Base-by-base conservation (phyloP, 1,140 invertebrate species). In the Cryptotermes secundus region DNA sequence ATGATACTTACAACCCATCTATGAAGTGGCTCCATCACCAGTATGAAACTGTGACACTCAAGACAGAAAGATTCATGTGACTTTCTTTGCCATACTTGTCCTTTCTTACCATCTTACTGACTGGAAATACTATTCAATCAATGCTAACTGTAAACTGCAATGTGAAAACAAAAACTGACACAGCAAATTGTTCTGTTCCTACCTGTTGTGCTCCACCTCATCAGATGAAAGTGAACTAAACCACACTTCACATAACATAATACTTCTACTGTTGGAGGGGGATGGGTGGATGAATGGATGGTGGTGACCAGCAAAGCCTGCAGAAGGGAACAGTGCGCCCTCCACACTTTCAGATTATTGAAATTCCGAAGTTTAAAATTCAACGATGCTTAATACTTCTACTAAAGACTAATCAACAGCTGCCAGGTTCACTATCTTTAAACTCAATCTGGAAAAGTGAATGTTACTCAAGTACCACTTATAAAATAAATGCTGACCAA, bases 241-340 rank as follows among this genome's bases (percentile, higher is more conserved):
- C 26, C 59, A 72, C 59, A 72, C 59, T 72, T 72, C 59, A 72
- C 59, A 72, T 72, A 72, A 72, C 59, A 72, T 4, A 72, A 31
- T 14, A 31, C 16, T 31, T 72, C 59, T 72, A 72, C 59, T 72
- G 7, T 3, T 26, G 26, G n/a, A 72, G n/a, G 59, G 26, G 14
- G n/a, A 72, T 14, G 26, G n/a, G 59, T 7, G 59, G 59, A 72
- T 12, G 7, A 72, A 72, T 31, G 26, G 59, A 72, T 72, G 59
- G 59, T 31, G 59, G 59, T 72, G 26, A 31, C 59, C 59, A 72
- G n/a, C 7, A n/a, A 72, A 31, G 59, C 59, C 10, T 72, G 59
- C 59, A 72, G 59, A 72, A 31, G n/a, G n/a, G 59, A 72, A 72
- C 3, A 49, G 14, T 19, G 22, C 3, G 19, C 45, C 16, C 3